A percentile compares a stretch with the other conserved stretches of the same genome.
These are phyloP conservation scores for Anguilla marmorata DNA, from an alignment of 2,797 vertebrate genomes.

Conservation along the genomic window DNA sequence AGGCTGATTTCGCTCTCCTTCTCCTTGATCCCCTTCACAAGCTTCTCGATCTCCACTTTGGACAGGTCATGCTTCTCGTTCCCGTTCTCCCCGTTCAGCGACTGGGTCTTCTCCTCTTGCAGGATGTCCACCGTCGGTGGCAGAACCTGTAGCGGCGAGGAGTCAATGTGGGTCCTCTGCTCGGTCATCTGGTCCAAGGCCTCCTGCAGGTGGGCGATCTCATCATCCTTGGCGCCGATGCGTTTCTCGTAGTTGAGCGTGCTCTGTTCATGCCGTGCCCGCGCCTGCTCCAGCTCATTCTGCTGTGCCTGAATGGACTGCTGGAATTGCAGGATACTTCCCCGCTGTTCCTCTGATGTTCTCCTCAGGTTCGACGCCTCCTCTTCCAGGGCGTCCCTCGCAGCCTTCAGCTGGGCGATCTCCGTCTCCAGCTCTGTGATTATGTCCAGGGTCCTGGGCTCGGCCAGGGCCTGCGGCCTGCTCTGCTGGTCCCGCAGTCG, in stretches of 20 bases:
- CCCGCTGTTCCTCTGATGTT: constrained; percentile 81
- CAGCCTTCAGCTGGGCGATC: constrained; percentile 81
- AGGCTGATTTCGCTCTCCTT: constrained; percentile 93
- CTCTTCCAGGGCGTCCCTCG: constrained; percentile 77
- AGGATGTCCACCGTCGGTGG: constrained; percentile 75
- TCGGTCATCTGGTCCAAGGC: constrained; percentile 76
- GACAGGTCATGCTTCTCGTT: constrained; percentile 97
- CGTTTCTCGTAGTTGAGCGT: constrained; percentile 79
- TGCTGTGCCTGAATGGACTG: constrained; percentile 81
- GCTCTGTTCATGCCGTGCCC: constrained; percentile 82
- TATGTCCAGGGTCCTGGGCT: constrained; percentile 85
- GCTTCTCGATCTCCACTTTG: constrained; percentile 87
- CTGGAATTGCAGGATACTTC: constrained; percentile 74
- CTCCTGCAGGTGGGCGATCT: constrained; percentile 81
- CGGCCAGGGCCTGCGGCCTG: constrained; percentile 70
- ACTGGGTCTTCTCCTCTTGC: constrained; percentile 86
- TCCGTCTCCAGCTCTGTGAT: constrained; percentile 91
- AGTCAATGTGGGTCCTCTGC: constrained; percentile 66
- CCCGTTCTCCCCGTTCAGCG: constrained; percentile 84
- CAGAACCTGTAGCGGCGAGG: constrained; percentile 51
- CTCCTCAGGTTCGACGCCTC: constrained; percentile 77
- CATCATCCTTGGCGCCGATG: constrained; percentile 83
- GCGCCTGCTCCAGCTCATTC: constrained; percentile 83
- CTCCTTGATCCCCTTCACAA: constrained; percentile 92
- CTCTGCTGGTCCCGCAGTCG: constrained; percentile 88